Evolutionary conservation across 2,888 invertebrate genomes (phyloP).

Genomic region (Meloe dianella): DNA sequence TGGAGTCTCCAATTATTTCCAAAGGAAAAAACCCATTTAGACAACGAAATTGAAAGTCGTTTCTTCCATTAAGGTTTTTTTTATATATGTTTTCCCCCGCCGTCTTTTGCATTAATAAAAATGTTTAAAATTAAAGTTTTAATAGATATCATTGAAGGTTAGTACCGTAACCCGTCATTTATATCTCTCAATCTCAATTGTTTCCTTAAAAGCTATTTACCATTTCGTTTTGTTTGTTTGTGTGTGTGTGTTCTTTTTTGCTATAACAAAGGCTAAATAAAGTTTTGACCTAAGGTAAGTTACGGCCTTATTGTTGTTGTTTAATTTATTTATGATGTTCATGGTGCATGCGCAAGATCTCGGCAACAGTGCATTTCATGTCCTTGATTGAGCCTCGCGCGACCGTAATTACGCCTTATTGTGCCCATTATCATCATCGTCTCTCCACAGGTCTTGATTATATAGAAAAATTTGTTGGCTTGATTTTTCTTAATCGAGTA

Average conservation of each 20-base stretch:
- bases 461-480: background rate
- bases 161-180: background rate
- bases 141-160: slow-evolving; percentile 10
- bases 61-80: background rate
- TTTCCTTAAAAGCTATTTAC: background rate
- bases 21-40: background rate
- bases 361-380: slow-evolving; percentile 17
- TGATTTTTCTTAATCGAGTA: slow-evolving; percentile 13
- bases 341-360: slow-evolving; percentile 12
- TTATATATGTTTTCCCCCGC: background rate
- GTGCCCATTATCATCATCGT: slow-evolving; percentile 11
- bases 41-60: slow-evolving; percentile 6
- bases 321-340: slow-evolving; percentile 12
- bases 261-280: background rate
- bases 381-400: slow-evolving; percentile 15
- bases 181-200: background rate
- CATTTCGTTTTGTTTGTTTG: background rate
- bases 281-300: slow-evolving; percentile 14
- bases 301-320: slow-evolving; percentile 16
- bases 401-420: slow-evolving; percentile 14
- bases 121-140: background rate
- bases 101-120: background rate
- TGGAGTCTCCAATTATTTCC: background rate
- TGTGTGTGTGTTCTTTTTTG: too few relatives aligned
- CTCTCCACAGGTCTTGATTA: background rate